Base-by-base conservation (phyloP, 2,797 vertebrate species). In the Sebastes dallii region DNA sequence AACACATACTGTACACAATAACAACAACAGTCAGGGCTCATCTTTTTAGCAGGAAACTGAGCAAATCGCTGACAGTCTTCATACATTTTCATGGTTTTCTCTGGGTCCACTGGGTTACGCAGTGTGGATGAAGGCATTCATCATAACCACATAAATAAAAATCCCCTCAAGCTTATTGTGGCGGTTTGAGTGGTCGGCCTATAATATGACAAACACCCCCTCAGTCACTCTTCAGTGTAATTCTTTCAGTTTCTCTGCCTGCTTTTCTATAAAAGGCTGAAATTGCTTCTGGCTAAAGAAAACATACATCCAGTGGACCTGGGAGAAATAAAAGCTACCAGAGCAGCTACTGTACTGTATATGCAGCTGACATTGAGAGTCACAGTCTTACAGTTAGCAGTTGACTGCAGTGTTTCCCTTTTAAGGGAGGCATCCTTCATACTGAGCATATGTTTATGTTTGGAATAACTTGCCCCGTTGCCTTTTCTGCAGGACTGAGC, bases 121-220 rank as follows among this genome's bases (percentile, higher is more conserved):
- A 61, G 78, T 27, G 46, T 24, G 59, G 52, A 83, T 34, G 78
- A 77, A 65, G 62, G 8, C 86, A 92, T 91, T 83, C 75, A 88
- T 93, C 90, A 91, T n/a, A 69, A 52, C n/a, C n/a, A 72, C 71
- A 88, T 80, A 83, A 86, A 89, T 83, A 91, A 77, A 88, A 74
- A 55, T 75, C 78, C 78, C 82, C 80, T n/a, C 61, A 71, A 75
- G 83, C 79, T 85, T 75, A 77, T 72, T 83, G 83, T 83, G 68
- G 82, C 39, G 74, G 73, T 68, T 84, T 82, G 81, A 86, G 84
- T 69, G 54, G 75, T 52, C 4, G 65, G 46, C 25, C 71, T 55
- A 25, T 80, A 82, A 89, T 72, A 29, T 74, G 34, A 86, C 72
- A 88, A 81, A 82, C 62, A 14, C 36, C 29, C 27, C 27, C 34